Evolutionary conservation across 2,888 invertebrate species (phyloP).

Genomic region (Pasiphila rectangulata): DNA sequence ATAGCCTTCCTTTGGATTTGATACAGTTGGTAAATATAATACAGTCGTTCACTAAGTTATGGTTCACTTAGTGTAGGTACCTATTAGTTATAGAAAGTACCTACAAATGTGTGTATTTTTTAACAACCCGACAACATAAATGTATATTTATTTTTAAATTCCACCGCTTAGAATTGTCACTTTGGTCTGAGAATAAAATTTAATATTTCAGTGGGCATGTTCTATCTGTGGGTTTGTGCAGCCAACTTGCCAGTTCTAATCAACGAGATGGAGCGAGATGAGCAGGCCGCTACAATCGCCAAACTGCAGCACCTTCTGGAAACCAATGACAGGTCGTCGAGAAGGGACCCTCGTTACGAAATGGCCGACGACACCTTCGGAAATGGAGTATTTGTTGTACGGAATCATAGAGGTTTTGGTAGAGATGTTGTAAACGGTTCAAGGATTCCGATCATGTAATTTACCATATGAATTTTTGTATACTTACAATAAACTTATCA

Average conservation of each 20-base stretch:
- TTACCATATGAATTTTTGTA: too few relatives aligned
- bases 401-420: constrained; percentile 19
- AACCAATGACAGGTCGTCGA: constrained; percentile 31
- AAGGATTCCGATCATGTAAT: constrained; percentile 15
- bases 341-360: constrained; percentile 14
- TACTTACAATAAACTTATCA: too few relatives aligned
- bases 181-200: too few relatives aligned
- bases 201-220: constrained; percentile 62
- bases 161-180: too few relatives aligned
- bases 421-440: constrained; percentile 14
- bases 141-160: too few relatives aligned
- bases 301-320: constrained; percentile 55
- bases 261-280: constrained; percentile 65
- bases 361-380: constrained; percentile 16
- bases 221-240: constrained; percentile 70
- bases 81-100: too few relatives aligned
- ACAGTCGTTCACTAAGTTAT: too few relatives aligned
- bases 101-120: too few relatives aligned
- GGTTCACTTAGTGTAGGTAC: too few relatives aligned
- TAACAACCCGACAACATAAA: too few relatives aligned
- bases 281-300: constrained; percentile 58
- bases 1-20: too few relatives aligned
- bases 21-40: too few relatives aligned
- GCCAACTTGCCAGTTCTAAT: constrained; percentile 65
- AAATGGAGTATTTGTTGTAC: constrained; percentile 32